Evolutionary conservation across 2,797 vertebrate genomes (phyloP), one percentile per base, ranked within the genome.

Genomic region (Tapera naevia): DNA sequence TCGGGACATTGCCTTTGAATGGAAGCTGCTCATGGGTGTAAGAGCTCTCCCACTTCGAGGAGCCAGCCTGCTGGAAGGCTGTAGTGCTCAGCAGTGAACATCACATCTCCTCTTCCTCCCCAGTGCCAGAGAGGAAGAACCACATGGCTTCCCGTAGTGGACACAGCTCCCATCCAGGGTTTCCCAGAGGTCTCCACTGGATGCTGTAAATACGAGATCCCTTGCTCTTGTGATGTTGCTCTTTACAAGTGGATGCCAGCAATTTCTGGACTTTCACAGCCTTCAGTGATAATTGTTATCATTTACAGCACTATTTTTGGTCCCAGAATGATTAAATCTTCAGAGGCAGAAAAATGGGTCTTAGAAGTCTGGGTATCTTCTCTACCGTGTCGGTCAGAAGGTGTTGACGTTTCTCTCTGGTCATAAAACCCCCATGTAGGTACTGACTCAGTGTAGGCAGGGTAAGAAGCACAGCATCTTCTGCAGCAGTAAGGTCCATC

Each of bases 71-170:
- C 46, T 61, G 64, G 16, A 69, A 69, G 51, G 18, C 32, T 80
- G 51, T 41, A 37, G 66, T 53, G 45, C 17, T 88, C 48, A 41
- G 23, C 3, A 53, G 23, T 61, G 46, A 73, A 43, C 41, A 61
- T 28, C 0, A 0, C 27, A 5, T 56, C 24, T 69, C 17, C 23
- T 78, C 17, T 80, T 69, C 32, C 9, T 58, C 6, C 37, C 7
- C 13, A 66, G 45, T 25, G 69, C 61, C 39, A 66, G 37, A 69
- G 27, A 37, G 13, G 18, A 45, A 14, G 39, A 41, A n/a, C 28
- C 12, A 3, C 2, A 14, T 41, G 23, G 17, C 18, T 67, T 87
- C 66, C 25, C 9, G 32, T 50, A n/a, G 37, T 23, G n/a, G 56
- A 27, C 62, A 88, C 6, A 17, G 11, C 25, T 69, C 5, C 3